Percentiles rank a stretch among this genome's conserved stretches.
These are phyloP conservation scores for Oreortyx pictus DNA, from an alignment of 2,797 vertebrate species.

Conservation along the genomic window DNA sequence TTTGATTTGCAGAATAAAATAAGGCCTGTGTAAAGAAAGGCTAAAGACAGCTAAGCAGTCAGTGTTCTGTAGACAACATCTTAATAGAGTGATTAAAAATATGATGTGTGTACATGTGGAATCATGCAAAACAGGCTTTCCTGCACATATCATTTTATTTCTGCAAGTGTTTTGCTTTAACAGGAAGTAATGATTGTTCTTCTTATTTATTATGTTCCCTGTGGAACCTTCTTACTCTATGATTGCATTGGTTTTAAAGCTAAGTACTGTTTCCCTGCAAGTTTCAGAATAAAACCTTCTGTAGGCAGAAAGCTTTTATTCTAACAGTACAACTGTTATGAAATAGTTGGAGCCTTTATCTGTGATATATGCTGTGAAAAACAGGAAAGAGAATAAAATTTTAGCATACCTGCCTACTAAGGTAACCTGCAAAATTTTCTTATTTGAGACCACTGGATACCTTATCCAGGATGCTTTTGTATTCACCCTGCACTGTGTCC, in stretches of 20 bases:
- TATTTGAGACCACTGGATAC: neutral
- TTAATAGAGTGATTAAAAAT: neutral
- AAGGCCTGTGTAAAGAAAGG: neutral
- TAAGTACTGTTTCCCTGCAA: neutral
- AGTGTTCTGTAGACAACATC: neutral
- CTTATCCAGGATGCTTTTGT: neutral
- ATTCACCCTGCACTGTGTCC: neutral
- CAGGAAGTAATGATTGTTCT: neutral
- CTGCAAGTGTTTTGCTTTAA: neutral
- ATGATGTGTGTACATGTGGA: neutral
- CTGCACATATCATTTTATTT: neutral
- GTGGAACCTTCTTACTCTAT: neutral
- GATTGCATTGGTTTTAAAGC: neutral
- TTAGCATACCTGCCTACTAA: neutral
- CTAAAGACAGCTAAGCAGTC: neutral
- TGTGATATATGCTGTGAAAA: neutral
- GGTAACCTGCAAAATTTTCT: neutral
- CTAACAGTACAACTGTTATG: neutral
- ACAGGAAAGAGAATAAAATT: neutral
- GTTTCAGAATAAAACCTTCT: neutral
- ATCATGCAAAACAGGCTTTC: neutral
- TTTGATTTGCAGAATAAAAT: neutral
- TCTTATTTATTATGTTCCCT: neutral
- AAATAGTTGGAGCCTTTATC: slow-evolving; percentile 2
- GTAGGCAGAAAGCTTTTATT: neutral